Conservation (phyloP, 2,797 vertebrate genomes). For the Crenichthys baileyi region DNA sequence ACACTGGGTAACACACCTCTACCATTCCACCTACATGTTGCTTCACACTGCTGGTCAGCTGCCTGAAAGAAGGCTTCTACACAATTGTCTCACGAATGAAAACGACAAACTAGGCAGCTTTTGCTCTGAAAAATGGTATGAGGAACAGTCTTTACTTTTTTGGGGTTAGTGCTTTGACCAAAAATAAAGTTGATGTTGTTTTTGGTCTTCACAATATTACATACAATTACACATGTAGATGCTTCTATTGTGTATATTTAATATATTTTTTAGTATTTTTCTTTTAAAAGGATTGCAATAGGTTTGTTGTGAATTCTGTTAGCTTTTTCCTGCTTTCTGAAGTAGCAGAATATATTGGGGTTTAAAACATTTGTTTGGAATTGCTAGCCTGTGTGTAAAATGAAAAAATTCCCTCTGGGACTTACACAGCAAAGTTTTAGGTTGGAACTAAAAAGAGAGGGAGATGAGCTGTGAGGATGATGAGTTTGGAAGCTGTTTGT, state of each 20-base stretch:
- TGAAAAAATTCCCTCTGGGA: constrained; percentile 42
- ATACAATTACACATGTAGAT: neutral
- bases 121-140: too few relatives aligned
- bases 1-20: too few relatives aligned
- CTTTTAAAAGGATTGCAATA: neutral
- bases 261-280: neutral
- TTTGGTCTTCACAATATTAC: too few relatives aligned
- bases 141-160: too few relatives aligned
- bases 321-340: neutral
- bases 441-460: constrained; percentile 55
- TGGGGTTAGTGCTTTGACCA: too few relatives aligned
- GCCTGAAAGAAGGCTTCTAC: too few relatives aligned
- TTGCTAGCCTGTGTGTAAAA: constrained; percentile 37
- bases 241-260: neutral
- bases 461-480: constrained; percentile 64
- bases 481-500: constrained; percentile 56
- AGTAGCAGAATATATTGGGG: neutral
- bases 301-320: neutral
- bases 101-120: too few relatives aligned
- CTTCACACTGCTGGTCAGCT: too few relatives aligned
- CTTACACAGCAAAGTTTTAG: constrained; percentile 54
- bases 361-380: constrained; percentile 19
- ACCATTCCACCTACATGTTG: too few relatives aligned
- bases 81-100: too few relatives aligned
- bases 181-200: neutral